Conservation (phyloP, 2,113 vertebrate species). For the Sebastes schlegelii region DNA sequence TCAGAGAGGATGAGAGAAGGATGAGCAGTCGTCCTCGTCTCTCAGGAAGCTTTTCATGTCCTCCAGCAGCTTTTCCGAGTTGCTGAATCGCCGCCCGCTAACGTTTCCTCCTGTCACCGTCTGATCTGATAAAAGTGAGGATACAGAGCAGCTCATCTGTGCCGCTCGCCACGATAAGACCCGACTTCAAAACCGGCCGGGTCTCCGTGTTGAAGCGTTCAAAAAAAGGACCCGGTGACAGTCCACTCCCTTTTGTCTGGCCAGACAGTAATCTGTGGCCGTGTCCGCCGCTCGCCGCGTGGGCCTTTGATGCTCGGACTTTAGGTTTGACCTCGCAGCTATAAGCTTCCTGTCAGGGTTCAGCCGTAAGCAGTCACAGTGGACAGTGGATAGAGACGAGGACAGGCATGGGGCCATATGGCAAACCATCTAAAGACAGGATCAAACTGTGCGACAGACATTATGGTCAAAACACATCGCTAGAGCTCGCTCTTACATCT, state of each 20-base stretch:
- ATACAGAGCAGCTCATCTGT: slow-evolving; percentile 53
- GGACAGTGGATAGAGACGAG: slow-evolving; percentile 47
- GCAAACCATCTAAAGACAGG: slow-evolving; percentile 54
- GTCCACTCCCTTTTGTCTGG: slow-evolving; percentile 46
- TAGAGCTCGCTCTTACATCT: slow-evolving; percentile 8
- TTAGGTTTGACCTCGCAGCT: slow-evolving; percentile 51
- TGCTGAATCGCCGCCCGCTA: slow-evolving; percentile 59
- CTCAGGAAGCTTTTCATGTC: slow-evolving; percentile 56
- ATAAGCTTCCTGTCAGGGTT: slow-evolving; percentile 44
- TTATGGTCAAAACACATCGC: not conserved
- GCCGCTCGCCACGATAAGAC: slow-evolving; percentile 57
- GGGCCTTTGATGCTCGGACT: slow-evolving; percentile 63
- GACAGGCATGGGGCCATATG: slow-evolving; percentile 11
- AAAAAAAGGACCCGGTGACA: slow-evolving; percentile 33
- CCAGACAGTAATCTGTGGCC: slow-evolving; percentile 56
- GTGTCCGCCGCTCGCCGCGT: not conserved
- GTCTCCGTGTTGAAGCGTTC: slow-evolving; percentile 23
- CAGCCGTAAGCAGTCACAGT: slow-evolving; percentile 17
- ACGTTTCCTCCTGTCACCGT: slow-evolving; percentile 45
- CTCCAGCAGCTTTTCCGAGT: slow-evolving; percentile 54
- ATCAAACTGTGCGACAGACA: slow-evolving; percentile 49
- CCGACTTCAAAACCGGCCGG: slow-evolving; percentile 39
- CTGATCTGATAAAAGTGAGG: slow-evolving; percentile 68
- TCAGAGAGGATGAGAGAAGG: slow-evolving; percentile 7
- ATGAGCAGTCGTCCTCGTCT: slow-evolving; percentile 25